Conservation (phyloP, 2,888 invertebrate genomes). For the Hermaeophaga mercurialis region DNA sequence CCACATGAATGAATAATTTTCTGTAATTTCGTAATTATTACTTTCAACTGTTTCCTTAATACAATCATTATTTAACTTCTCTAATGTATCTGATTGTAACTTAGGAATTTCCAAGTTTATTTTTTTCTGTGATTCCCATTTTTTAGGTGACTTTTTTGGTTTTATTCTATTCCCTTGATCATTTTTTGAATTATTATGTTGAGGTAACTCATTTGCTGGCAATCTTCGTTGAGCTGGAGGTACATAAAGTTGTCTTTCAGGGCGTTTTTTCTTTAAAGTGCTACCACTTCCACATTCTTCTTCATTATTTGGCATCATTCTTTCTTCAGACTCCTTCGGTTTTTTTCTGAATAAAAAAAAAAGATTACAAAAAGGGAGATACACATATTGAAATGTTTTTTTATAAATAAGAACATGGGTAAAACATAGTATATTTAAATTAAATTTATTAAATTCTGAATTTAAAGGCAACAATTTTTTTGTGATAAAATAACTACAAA, state of each 20-base stretch:
- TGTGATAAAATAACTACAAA: too few species aligned
- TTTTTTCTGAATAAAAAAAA: conserved; percentile 27
- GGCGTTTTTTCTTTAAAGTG: conserved; percentile 45
- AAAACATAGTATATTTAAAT: too few species aligned
- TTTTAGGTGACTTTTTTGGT: conserved; percentile 16
- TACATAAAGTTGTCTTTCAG: conserved; percentile 53
- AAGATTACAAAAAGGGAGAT: neutral
- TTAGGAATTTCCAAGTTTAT: conserved; percentile 12
- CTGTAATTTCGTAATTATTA: neutral
- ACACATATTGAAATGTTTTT: too few species aligned
- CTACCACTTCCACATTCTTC: conserved; percentile 25
- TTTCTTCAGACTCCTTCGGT: conserved; percentile 18
- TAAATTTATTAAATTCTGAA: too few species aligned
- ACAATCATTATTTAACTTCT: neutral
- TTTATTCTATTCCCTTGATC: conserved; percentile 21
- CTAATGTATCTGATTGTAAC: conserved; percentile 7
- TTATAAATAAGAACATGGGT: too few species aligned
- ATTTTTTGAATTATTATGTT: conserved; percentile 26
- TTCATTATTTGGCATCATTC: conserved; percentile 34
- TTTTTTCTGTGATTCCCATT: conserved; percentile 11
- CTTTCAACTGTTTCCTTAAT: neutral
- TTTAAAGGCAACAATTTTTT: too few species aligned
- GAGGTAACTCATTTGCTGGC: conserved; percentile 24
- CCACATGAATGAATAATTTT: conserved; percentile 17
- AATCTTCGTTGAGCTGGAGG: conserved; percentile 53